A percentile compares a stretch with the other conserved stretches of the same genome.
Conservation (phyloP, 2,113 vertebrate species). For the Patagioenas fasciata region DNA sequence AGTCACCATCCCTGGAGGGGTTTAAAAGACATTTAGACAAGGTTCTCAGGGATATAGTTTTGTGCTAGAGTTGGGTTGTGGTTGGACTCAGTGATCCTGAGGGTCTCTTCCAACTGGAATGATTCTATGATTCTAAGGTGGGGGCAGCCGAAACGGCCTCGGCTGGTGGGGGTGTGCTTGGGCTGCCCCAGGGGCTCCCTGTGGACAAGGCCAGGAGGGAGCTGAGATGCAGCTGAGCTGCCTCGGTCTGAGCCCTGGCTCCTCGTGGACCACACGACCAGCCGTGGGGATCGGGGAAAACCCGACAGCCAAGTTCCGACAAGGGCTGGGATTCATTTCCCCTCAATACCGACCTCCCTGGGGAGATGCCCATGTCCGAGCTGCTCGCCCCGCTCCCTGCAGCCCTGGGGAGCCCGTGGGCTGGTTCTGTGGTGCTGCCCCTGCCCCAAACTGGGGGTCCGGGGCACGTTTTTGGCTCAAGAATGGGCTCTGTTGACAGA, state of each 20-base stretch:
- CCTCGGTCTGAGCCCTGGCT: background rate
- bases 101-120: too few relatives aligned
- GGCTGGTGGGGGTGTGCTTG: background rate
- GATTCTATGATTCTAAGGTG: too few relatives aligned
- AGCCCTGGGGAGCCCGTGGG: accelerated
- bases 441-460: accelerated
- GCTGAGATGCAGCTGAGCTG: background rate
- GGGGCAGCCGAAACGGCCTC: background rate
- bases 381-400: background rate
- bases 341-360: accelerated
- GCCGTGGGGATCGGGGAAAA: background rate
- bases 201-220: background rate
- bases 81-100: too few relatives aligned
- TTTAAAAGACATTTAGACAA: too few relatives aligned
- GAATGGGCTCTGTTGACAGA: background rate
- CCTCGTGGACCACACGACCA: accelerated
- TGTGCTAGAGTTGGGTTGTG: too few relatives aligned
- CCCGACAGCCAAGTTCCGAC: background rate
- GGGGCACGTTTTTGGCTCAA: background rate
- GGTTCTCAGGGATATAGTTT: too few relatives aligned
- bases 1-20: too few relatives aligned
- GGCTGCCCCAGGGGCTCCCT: background rate
- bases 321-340: background rate
- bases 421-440: background rate
- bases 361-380: background rate